These are phyloP conservation scores for Andrena hattorfiana DNA, from an alignment of 2,888 invertebrate genomes.

Conservation along the genomic window DNA sequence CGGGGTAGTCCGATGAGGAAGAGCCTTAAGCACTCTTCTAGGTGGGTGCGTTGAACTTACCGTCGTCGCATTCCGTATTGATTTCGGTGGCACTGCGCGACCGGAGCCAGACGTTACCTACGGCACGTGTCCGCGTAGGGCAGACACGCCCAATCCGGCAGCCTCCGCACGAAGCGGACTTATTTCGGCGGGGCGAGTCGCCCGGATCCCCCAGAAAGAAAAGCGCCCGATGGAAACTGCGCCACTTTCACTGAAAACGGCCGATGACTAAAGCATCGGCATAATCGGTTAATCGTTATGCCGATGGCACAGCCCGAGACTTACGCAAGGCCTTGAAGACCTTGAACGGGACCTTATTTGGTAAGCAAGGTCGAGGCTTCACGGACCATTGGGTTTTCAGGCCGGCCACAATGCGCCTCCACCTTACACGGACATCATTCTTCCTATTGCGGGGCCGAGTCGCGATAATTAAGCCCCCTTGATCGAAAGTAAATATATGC, in stretches of 20 bases:
- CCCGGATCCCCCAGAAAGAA: neutral
- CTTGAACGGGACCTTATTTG: constrained; percentile 82
- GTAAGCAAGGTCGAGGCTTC: constrained; percentile 81
- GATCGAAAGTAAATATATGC: constrained; percentile 18
- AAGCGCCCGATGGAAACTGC: constrained; percentile 9
- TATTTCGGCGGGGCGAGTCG: neutral
- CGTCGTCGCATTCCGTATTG: constrained; percentile 80
- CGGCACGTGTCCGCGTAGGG: constrained; percentile 71
- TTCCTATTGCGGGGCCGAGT: constrained; percentile 21
- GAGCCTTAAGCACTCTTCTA: constrained; percentile 65
- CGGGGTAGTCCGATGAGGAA: constrained; percentile 59
- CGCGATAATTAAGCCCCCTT: constrained; percentile 19
- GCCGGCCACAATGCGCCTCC: constrained; percentile 71
- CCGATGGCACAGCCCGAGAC: constrained; percentile 76
- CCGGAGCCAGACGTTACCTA: constrained; percentile 74
- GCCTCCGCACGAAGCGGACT: constrained; percentile 7
- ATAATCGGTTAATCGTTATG: constrained; percentile 78
- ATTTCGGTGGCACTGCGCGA: constrained; percentile 77
- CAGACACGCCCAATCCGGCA: constrained; percentile 70
- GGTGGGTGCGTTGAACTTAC: constrained; percentile 79
- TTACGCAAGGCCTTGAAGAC: constrained; percentile 80
- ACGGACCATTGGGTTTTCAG: constrained; percentile 82
- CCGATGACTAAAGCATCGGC: constrained; percentile 59
- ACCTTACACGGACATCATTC: constrained; percentile 72
- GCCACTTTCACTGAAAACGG: constrained; percentile 54